Conservation (phyloP, 2,888 invertebrate genomes). For the Drosophila putrida region DNA sequence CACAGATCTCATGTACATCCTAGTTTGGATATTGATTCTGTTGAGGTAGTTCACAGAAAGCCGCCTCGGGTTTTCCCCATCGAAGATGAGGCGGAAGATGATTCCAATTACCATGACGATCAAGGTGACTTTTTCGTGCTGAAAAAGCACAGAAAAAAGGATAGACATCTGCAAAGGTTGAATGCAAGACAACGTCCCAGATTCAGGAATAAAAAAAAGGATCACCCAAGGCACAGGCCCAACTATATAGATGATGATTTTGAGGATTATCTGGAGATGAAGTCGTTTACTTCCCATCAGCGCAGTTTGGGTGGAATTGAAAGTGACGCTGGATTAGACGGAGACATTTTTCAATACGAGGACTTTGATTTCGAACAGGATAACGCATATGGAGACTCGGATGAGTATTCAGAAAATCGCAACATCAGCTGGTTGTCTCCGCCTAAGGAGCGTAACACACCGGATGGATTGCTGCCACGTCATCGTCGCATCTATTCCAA, state of each 20-base stretch:
- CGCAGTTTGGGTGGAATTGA: slow-evolving; percentile 57
- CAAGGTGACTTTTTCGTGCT: slow-evolving; percentile 80
- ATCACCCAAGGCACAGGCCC: slow-evolving; percentile 11
- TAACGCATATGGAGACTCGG: slow-evolving; percentile 62
- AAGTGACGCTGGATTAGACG: slow-evolving; percentile 60
- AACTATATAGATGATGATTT: slow-evolving; percentile 66
- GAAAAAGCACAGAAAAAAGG: slow-evolving; percentile 48
- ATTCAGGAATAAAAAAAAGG: slow-evolving; percentile 3
- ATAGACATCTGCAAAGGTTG: neutral
- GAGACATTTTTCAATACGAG: slow-evolving; percentile 82
- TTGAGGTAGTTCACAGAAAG: slow-evolving; percentile 44
- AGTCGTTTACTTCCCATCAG: slow-evolving; percentile 25
- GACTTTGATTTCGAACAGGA: slow-evolving; percentile 82
- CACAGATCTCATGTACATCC: slow-evolving; percentile 36
- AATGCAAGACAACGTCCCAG: slow-evolving; percentile 6
- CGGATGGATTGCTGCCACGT: slow-evolving; percentile 76
- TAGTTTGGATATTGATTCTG: slow-evolving; percentile 29
- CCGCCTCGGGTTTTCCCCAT: slow-evolving; percentile 26
- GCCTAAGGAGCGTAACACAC: slow-evolving; percentile 80
- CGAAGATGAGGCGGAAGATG: slow-evolving; percentile 42
- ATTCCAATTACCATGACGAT: slow-evolving; percentile 37
- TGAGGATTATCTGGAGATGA: slow-evolving; percentile 63
- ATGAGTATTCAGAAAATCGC: slow-evolving; percentile 71
- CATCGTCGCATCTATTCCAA: slow-evolving; percentile 88
- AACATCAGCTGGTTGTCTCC: slow-evolving; percentile 56